A percentile compares a stretch with the other conserved stretches of the same genome.
phyloP scores from a whole-genome alignment of 53 echinoderm and acorn worm species.

The Paracentrotus lividus region DNA sequence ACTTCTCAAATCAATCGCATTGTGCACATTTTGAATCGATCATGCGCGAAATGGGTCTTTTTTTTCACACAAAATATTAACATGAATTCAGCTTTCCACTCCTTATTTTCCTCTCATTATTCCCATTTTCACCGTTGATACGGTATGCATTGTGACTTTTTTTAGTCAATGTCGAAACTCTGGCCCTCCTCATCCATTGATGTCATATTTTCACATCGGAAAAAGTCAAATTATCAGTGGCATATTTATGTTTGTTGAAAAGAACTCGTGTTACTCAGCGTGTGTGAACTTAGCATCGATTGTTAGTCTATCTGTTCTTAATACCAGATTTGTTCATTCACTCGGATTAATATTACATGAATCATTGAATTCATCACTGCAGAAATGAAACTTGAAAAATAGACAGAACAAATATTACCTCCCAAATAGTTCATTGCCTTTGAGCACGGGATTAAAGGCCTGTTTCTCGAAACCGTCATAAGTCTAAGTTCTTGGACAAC shows the following conservation, averaged over 20 bases:
- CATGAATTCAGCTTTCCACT: constrained; percentile 19
- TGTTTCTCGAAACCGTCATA: too few species aligned
- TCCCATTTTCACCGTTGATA: neutral
- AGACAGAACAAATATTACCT: neutral
- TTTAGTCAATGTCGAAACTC: constrained; percentile 30
- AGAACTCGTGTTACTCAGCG: constrained; percentile 27
- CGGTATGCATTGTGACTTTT: neutral
- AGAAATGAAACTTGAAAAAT: neutral
- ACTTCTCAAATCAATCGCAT: neutral
- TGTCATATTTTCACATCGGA: constrained; percentile 54
- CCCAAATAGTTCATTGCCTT: neutral
- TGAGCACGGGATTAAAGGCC: neutral
- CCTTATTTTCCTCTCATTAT: constrained; percentile 13
- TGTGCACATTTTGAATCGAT: constrained; percentile 19
- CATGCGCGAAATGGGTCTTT: constrained; percentile 32
- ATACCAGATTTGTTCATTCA: constrained; percentile 5
- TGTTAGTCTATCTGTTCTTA: neutral
- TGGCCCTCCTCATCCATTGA: neutral
- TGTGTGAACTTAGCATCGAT: neutral
- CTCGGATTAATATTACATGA: neutral
- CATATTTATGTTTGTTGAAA: constrained; percentile 13
- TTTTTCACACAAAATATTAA: constrained; percentile 4
- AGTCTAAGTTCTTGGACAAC: too few species aligned
- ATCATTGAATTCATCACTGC: neutral
- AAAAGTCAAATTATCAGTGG: constrained; percentile 40